These are phyloP conservation scores for Xylota segnis DNA, from an alignment of 2,888 invertebrate species.

Conservation along the genomic window DNA sequence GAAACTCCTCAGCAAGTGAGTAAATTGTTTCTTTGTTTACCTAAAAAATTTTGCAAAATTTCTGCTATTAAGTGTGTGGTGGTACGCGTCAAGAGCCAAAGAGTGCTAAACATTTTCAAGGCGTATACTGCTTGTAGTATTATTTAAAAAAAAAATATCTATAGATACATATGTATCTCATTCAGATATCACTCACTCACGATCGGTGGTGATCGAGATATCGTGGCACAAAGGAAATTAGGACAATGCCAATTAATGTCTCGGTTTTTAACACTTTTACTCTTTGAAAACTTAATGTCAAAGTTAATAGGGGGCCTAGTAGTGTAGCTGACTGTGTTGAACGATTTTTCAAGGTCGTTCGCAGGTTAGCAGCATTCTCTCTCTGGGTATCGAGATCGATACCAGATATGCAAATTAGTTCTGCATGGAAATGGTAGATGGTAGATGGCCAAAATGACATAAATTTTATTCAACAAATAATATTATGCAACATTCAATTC, in stretches of 20 bases:
- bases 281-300: constrained; percentile 31
- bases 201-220: background rate
- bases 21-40: constrained; percentile 32
- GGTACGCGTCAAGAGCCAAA: constrained; percentile 16
- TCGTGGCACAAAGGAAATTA: constrained; percentile 8
- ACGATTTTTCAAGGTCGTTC: constrained; percentile 67
- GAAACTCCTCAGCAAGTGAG: constrained; percentile 74
- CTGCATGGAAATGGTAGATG: constrained; percentile 62
- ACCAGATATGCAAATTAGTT: constrained; percentile 69
- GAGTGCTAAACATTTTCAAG: constrained; percentile 39
- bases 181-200: constrained; percentile 1
- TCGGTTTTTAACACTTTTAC: constrained; percentile 31
- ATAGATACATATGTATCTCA: background rate
- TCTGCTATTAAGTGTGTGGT: constrained; percentile 31
- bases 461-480: constrained; percentile 69
- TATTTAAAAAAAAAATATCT: background rate
- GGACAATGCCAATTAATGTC: constrained; percentile 35
- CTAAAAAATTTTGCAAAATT: constrained; percentile 6
- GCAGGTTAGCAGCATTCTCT: constrained; percentile 63
- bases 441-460: constrained; percentile 56
- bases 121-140: background rate
- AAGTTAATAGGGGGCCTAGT: constrained; percentile 41
- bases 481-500: constrained; percentile 71
- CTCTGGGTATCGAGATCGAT: constrained; percentile 55
- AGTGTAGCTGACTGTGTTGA: constrained; percentile 24